Evolutionary conservation across 2,113 vertebrate genomes (phyloP), one percentile per base, ranked within the genome.

Genomic region (Cepphus grylle): DNA sequence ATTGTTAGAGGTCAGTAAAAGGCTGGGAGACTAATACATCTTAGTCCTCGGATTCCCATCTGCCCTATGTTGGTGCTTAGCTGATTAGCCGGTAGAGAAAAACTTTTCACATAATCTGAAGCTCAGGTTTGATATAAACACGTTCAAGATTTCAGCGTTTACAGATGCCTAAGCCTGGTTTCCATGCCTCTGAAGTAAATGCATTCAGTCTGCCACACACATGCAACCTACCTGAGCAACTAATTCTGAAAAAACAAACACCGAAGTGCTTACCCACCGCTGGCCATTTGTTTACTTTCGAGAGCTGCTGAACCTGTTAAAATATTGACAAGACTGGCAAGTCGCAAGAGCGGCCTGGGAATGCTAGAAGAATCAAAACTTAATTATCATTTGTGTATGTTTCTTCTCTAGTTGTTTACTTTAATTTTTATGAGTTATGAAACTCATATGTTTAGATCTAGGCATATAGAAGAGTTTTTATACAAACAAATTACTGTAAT

Each of bases 401-500:
- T 95, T 93, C 73, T 84, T 79, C 80, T 91, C 22, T 15, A 84
- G 72, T 83, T 88, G 72, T 83, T 94, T 82, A 61, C 65, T 86
- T 77, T 86, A 66, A 63, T 81, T 95, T 92, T 90, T 80, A 88
- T 88, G 88, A 93, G 81, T 66, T 90, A 55, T 50, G 55, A 83
- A 94, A 88, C 22, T 74, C 5, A 0, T 1, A 10, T 18, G 55
- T 83, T 88, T 77, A 69, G 77, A 72, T 77, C 45, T 50, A 80
- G 89, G 73, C 49, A 70, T 4, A 69, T 22, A 72, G 88, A 50
- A 30, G 77, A 61, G 50, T 15, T 85, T 87, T 93, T 91, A 49
- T 56, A 61, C 61, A 94, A 96, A 91, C 83, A 91, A 90, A 93
- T 93, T 85, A 92, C 67, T 93, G 66, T 70, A 76, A 93, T 94